These are phyloP conservation scores for Psittacula derbiana DNA, from an alignment of 2,797 vertebrate species.

Conservation along the genomic window DNA sequence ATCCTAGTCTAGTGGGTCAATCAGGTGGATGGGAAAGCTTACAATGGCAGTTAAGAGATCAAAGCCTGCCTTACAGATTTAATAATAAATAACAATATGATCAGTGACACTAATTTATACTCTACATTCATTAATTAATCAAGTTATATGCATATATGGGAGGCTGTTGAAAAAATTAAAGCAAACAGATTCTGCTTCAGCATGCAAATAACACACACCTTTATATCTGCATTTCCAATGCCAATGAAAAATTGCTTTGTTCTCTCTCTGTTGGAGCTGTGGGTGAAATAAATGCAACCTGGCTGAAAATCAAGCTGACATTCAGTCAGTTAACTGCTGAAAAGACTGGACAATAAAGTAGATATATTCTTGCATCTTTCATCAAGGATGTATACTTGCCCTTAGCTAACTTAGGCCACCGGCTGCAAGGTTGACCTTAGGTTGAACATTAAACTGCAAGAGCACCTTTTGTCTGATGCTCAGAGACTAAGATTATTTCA, in stretches of 20 bases:
- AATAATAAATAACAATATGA: conserved; percentile 11
- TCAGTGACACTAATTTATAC: not conserved
- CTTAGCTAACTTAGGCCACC: not conserved
- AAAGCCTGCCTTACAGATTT: not conserved
- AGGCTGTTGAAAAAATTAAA: not conserved
- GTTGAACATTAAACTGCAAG: not conserved
- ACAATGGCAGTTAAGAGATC: not conserved
- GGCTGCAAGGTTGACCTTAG: not conserved
- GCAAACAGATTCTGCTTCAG: not conserved
- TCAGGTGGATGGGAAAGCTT: not conserved
- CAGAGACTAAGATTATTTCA: not conserved
- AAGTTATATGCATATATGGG: not conserved
- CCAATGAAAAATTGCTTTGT: not conserved
- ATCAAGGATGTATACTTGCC: not conserved
- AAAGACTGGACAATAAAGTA: not conserved
- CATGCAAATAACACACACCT: not conserved
- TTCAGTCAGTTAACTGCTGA: not conserved
- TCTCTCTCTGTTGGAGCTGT: not conserved
- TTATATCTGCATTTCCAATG: not conserved
- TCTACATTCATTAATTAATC: not conserved
- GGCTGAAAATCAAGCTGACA: conserved; percentile 3
- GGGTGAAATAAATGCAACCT: not conserved
- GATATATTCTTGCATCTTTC: not conserved
- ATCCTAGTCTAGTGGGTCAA: not conserved
- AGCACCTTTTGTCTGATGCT: not conserved